These are phyloP conservation scores for Lordiphosa mommai DNA, from an alignment of 1,140 invertebrate species.

Conservation along the genomic window DNA sequence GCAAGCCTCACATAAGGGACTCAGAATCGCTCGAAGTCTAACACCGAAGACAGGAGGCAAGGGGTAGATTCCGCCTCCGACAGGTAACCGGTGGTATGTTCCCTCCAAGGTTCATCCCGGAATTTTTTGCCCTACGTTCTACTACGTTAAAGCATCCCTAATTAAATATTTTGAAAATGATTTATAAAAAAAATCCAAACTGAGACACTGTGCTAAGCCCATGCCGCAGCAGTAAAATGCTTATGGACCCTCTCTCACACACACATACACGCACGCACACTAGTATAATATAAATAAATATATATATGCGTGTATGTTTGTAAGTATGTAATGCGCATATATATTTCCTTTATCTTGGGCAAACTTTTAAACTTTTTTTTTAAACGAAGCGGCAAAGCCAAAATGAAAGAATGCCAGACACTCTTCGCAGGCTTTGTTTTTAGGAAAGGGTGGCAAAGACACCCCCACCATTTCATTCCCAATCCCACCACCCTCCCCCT, in stretches of 20 bases:
- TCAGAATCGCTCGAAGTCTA: too few species aligned
- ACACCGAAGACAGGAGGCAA: too few species aligned
- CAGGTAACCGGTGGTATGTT: too few species aligned
- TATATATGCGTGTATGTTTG: slow-evolving; percentile 6
- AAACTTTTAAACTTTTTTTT: slow-evolving; percentile 71
- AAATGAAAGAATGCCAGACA: slow-evolving; percentile 69
- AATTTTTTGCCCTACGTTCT: too few species aligned
- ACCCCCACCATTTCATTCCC: background rate
- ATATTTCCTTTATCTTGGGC: slow-evolving; percentile 70
- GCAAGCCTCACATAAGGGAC: too few species aligned
- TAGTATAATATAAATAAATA: slow-evolving; percentile 28
- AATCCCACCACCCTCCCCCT: background rate
- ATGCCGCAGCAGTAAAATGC: slow-evolving; percentile 36
- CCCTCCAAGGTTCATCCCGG: too few species aligned
- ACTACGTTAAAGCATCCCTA: too few species aligned
- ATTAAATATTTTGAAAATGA: background rate
- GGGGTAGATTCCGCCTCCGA: too few species aligned
- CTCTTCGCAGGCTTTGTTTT: slow-evolving; percentile 58
- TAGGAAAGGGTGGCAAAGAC: slow-evolving; percentile 13
- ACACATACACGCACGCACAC: slow-evolving; percentile 18
- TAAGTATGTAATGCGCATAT: slow-evolving; percentile 19
- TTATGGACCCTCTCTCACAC: slow-evolving; percentile 42
- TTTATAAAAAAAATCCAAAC: background rate
- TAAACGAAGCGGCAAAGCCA: slow-evolving; percentile 50
- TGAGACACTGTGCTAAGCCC: slow-evolving; percentile 13